Evolutionary conservation across 92 coral and sea anemone genomes (phyloP), one percentile per base, ranked within the genome.

Genomic region (Anthopleura xanthogrammica): DNA sequence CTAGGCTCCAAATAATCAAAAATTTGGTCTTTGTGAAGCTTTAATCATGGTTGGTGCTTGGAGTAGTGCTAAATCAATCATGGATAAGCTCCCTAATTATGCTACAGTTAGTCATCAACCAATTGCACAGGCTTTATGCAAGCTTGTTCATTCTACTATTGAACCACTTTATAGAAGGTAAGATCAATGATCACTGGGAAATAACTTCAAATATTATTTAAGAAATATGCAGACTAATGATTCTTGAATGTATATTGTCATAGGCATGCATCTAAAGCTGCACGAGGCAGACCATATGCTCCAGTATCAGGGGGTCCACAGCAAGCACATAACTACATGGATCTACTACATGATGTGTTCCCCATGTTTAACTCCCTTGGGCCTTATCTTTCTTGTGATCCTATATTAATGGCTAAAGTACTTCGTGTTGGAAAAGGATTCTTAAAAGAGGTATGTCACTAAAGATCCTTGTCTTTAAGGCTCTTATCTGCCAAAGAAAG

Each of bases 151-250:
- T 79, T 91, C 95, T 66, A 92, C 97, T 9, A 90, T 96, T 66
- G 99, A 96, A 82, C 98, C 99, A 14, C 86, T 96, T 46, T 96
- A 96, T 76, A 91, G 99, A 54, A 92, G 92, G 99, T 96, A 83
- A 83, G 93, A 19, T 29, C 36, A 29, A 29, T 1, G 36, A 29
- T 29, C 36, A 29, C 36, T 29, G 36, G 36, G 36, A 1, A 29
- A 29, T 20, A 20, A 19, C 24, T 19, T 19, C 19, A 24, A 22
- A 22, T 62, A 62, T 20, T 62, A 7, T 20, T 29, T 62, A 20
- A 62, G 12, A 62, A 62, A 19, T 62, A 13, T 19, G 56, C 22
- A 13, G 3, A 22, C 0, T 43, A 72, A 12, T 50, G 20, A 20
- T 75, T 81, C 42, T 7, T 12, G 54, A 17, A 16, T 54, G 17